A percentile compares a stretch with the other conserved stretches of the same genome.
phyloP scores from a whole-genome alignment of 2,797 vertebrate species.

The Adrianichthys oophorus region DNA sequence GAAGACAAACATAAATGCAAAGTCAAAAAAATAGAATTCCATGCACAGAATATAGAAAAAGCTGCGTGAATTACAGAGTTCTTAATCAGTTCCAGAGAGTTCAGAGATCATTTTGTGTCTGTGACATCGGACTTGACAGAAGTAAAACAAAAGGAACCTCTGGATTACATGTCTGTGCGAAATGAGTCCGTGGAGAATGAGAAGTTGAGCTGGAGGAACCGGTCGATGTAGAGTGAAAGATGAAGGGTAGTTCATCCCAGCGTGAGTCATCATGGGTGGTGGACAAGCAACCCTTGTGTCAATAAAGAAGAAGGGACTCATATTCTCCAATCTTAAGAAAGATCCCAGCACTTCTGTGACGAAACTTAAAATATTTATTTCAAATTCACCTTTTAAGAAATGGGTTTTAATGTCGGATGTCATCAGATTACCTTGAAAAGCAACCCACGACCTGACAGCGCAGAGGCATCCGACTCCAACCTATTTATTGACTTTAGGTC shows the following conservation, averaged over 20 bases:
- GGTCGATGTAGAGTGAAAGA: slow-evolving; percentile 48
- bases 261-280: slow-evolving; percentile 62
- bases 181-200: slow-evolving; percentile 39
- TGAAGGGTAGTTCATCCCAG: slow-evolving; percentile 45
- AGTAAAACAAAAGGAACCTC: slow-evolving; percentile 19
- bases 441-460: slow-evolving; percentile 4
- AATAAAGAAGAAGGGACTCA: slow-evolving; percentile 54
- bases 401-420: slow-evolving; percentile 9
- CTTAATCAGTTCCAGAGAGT: no score
- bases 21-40: no score
- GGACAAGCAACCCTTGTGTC: slow-evolving; percentile 53
- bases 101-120: slow-evolving; percentile 7
- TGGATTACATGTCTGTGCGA: slow-evolving; percentile 21
- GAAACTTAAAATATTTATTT: slow-evolving; percentile 25
- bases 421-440: slow-evolving; percentile 28
- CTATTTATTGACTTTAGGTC: slow-evolving; percentile 36
- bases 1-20: no score
- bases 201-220: slow-evolving; percentile 36
- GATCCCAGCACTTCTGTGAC: slow-evolving; percentile 36
- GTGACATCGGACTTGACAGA: neutral
- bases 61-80: no score
- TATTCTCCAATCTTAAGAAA: slow-evolving; percentile 8
- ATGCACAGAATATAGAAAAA: no score
- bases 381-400: slow-evolving; percentile 6
- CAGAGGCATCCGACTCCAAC: slow-evolving; percentile 27